Percentiles rank a stretch among this genome's conserved stretches.
These are phyloP conservation scores for Brachionus koreanus DNA, from an alignment of 1,140 invertebrate species.

Conservation along the genomic window DNA sequence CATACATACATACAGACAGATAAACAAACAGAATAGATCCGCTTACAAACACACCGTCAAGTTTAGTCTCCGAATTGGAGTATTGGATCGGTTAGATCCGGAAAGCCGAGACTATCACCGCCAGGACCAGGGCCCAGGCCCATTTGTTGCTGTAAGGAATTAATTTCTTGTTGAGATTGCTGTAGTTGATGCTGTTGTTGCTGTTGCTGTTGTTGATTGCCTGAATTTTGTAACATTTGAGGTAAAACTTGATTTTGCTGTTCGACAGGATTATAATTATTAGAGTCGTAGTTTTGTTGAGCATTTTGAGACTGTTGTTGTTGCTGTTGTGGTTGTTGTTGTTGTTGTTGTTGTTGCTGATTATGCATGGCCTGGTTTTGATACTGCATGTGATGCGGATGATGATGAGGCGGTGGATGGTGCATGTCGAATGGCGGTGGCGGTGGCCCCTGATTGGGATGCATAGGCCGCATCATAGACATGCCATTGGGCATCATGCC, in stretches of 20 bases:
- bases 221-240: background rate
- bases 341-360: background rate
- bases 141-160: slow-evolving; percentile 27
- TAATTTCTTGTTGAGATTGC: background rate
- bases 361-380: background rate
- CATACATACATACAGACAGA: background rate
- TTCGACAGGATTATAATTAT: background rate
- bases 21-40: background rate
- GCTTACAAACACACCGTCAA: no score
- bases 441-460: background rate
- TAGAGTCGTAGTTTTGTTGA: background rate
- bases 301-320: background rate
- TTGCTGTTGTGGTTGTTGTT: background rate
- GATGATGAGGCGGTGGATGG: background rate
- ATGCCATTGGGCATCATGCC: background rate
- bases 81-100: slow-evolving; percentile 19
- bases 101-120: slow-evolving; percentile 7
- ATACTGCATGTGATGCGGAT: background rate
- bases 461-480: background rate
- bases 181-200: slow-evolving; percentile 14
- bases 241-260: background rate
- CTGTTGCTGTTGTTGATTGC: background rate
- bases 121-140: background rate
- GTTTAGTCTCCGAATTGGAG: slow-evolving; percentile 19
- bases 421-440: background rate